These are phyloP conservation scores for Holothuria scabra DNA, from an alignment of 53 echinoderm and acorn worm species.

Conservation along the genomic window DNA sequence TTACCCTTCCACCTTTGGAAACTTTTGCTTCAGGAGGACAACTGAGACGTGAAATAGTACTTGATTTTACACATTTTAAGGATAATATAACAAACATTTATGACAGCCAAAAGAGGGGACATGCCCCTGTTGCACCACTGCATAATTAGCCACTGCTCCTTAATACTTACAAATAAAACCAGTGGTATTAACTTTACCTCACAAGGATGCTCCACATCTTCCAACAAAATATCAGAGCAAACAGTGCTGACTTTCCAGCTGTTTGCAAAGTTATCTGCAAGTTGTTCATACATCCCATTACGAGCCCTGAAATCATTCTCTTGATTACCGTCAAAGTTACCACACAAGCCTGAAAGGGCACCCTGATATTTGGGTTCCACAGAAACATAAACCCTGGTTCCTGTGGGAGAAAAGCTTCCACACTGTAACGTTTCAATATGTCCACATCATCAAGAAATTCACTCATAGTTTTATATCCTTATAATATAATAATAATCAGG, in stretches of 20 bases:
- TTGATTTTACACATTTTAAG: no score
- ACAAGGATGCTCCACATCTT: slow-evolving; percentile 73
- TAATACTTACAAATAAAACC: no score
- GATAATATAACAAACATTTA: no score
- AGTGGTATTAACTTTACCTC: slow-evolving; percentile 54
- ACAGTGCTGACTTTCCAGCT: slow-evolving; percentile 83
- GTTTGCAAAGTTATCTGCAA: slow-evolving; percentile 87
- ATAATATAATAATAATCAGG: no score
- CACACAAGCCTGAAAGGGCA: slow-evolving; percentile 72
- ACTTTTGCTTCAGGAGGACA: no score
- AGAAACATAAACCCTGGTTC: slow-evolving; percentile 77
- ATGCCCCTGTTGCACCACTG: no score
- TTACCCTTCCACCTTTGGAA: no score
- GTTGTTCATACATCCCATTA: slow-evolving; percentile 74
- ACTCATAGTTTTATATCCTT: neutral
- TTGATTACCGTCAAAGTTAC: slow-evolving; percentile 82
- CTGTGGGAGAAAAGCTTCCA: slow-evolving; percentile 28
- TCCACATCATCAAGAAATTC: neutral
- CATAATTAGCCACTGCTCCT: no score
- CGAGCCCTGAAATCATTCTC: slow-evolving; percentile 86
- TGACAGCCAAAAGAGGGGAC: no score
- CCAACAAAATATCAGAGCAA: slow-evolving; percentile 70
- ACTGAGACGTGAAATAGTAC: no score
- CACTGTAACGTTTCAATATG: neutral
- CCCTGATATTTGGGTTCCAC: slow-evolving; percentile 66